A percentile compares a stretch with the other conserved stretches of the same genome.
Conservation (phyloP, 2,113 vertebrate species). For the Hyla sarda region DNA sequence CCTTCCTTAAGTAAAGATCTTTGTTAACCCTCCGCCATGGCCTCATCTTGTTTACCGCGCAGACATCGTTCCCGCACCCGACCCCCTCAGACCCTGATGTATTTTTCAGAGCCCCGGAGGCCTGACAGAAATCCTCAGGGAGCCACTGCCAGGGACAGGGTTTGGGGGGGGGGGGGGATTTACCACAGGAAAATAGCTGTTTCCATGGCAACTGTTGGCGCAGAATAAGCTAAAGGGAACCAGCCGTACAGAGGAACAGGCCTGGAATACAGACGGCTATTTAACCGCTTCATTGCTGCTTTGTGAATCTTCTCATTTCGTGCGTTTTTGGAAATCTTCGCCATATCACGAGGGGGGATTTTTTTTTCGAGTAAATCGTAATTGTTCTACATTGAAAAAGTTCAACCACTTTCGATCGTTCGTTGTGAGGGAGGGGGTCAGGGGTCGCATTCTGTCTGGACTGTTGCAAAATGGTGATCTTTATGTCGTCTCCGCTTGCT, state of each 20-base stretch:
- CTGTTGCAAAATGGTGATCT: too few relatives aligned
- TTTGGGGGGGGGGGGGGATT: neutral
- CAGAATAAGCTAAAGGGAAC: constrained; percentile 46
- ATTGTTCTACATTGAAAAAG: too few relatives aligned
- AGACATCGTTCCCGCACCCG: neutral
- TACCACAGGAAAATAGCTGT: constrained; percentile 50
- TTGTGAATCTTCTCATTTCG: neutral
- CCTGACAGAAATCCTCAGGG: constrained; percentile 44
- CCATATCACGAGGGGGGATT: too few relatives aligned
- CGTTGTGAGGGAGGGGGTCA: too few relatives aligned
- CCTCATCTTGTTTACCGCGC: neutral
- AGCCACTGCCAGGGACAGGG: constrained; percentile 30
- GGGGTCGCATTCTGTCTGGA: too few relatives aligned
- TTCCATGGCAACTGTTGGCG: constrained; percentile 52
- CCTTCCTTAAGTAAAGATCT: neutral
- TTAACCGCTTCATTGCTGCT: constrained; percentile 27
- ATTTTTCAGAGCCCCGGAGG: constrained; percentile 48
- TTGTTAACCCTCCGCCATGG: neutral
- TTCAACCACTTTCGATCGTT: neutral
- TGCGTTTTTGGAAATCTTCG: too few relatives aligned
- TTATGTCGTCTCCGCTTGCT: too few relatives aligned
- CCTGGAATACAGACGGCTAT: constrained; percentile 35
- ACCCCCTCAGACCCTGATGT: constrained; percentile 34
- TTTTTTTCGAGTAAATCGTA: too few relatives aligned
- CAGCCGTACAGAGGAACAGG: constrained; percentile 2